Percentiles rank a stretch among this genome's conserved stretches.
phyloP scores from a whole-genome alignment of 92 coral and sea anemone genomes.

The Palythoa grandis region DNA sequence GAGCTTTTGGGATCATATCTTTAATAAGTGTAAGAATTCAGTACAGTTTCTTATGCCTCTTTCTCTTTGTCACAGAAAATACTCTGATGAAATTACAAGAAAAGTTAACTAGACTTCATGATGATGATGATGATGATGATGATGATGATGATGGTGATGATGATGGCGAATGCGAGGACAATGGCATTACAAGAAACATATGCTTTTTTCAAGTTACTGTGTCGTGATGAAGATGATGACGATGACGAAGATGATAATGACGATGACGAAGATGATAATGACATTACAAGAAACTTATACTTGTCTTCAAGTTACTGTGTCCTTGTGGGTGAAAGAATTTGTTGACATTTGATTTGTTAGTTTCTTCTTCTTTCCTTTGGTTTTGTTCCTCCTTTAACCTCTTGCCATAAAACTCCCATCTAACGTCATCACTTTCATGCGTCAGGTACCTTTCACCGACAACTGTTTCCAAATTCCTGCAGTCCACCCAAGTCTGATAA shows the following conservation, averaged over 20 bases:
- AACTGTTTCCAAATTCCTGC: conserved; percentile 91
- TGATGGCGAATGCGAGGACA: neutral
- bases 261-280: neutral
- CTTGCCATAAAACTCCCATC: conserved; percentile 87
- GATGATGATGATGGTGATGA: too few relatives aligned
- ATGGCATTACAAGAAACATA: neutral
- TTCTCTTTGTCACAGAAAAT: too few relatives aligned
- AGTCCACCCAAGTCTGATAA: conserved; percentile 96
- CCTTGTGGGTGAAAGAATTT: conserved; percentile 85
- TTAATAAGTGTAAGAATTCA: neutral
- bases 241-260: neutral
- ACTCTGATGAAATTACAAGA: too few relatives aligned
- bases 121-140: too few relatives aligned
- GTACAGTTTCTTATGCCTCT: neutral
- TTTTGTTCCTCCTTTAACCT: conserved; percentile 72
- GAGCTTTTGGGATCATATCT: neutral
- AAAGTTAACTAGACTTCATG: too few relatives aligned
- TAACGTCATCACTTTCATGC: conserved; percentile 96
- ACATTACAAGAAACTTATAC: conserved; percentile 81
- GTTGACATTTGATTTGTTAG: conserved; percentile 64
- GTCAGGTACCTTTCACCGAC: conserved; percentile 94
- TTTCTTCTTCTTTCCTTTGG: conserved; percentile 46
- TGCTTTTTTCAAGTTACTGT: neutral
- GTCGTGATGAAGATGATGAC: neutral
- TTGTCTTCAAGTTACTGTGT: conserved; percentile 80